phyloP scores from a whole-genome alignment of 2,113 vertebrate genomes.

The Cichladusa arquata region DNA sequence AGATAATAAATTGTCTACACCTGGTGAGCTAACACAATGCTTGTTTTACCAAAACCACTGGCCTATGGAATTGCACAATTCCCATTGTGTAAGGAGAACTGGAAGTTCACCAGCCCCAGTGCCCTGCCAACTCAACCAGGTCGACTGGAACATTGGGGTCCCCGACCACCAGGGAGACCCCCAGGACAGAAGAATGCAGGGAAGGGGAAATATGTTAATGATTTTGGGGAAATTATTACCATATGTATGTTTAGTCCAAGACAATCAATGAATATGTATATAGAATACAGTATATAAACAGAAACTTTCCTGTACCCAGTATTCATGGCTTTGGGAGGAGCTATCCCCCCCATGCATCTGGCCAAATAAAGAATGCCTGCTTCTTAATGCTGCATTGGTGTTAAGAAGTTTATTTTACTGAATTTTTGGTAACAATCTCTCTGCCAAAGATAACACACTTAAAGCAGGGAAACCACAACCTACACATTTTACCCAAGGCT shows the following conservation, averaged over 20 bases:
- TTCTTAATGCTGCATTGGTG: not conserved
- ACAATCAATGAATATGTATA: not conserved
- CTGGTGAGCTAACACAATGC: not conserved
- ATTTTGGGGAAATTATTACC: not conserved
- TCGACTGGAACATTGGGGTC: not conserved
- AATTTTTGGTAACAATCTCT: not conserved
- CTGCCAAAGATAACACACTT: conserved; percentile 9
- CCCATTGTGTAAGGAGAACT: not conserved
- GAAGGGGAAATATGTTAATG: not conserved
- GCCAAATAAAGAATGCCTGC: not conserved
- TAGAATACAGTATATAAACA: not conserved
- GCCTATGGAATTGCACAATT: not conserved
- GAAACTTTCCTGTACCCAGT: not conserved
- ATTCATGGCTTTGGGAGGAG: not conserved
- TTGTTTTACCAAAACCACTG: not conserved
- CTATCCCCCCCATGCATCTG: not conserved
- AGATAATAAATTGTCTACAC: not conserved
- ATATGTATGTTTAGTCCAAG: not conserved
- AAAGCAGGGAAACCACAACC: not conserved
- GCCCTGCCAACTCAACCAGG: not conserved
- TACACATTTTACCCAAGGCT: not conserved
- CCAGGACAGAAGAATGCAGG: not conserved
- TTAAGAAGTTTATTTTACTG: not conserved
- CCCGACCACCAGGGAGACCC: not conserved
- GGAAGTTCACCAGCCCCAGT: not conserved